Evolutionary conservation across 2,797 vertebrate genomes (phyloP).

Genomic region (Megaceryle alcyon): DNA sequence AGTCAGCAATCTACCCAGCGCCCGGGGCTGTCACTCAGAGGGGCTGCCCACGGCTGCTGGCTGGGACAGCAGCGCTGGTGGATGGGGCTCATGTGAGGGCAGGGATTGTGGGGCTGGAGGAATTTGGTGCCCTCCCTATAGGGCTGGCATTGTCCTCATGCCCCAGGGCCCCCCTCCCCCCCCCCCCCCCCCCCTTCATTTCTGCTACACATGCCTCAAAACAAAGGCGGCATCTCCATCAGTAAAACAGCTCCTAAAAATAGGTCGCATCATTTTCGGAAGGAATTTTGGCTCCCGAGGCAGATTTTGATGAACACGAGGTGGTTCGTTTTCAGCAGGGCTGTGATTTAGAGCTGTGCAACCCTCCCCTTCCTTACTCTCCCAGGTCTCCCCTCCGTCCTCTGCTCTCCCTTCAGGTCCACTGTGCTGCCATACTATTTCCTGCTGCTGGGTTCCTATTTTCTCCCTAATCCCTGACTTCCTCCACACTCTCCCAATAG

Average conservation of each 20-base stretch:
- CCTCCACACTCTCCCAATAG: constrained; percentile 43
- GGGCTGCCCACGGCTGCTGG: neutral
- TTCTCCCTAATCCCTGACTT: constrained; percentile 57
- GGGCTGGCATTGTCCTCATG: neutral
- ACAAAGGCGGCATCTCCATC: neutral
- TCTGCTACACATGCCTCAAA: neutral
- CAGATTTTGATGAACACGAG: neutral
- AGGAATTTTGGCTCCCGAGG: neutral
- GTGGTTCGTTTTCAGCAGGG: neutral
- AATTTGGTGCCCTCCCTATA: rapidly evolving
- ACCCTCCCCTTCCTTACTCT: neutral
- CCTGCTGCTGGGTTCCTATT: constrained; percentile 8
- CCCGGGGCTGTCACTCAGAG: neutral
- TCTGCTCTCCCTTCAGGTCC: neutral
- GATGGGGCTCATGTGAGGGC: neutral
- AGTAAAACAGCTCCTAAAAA: neutral
- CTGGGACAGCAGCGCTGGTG: neutral
- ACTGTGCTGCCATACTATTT: neutral
- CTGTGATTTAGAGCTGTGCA: neutral
- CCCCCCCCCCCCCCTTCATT: neutral
- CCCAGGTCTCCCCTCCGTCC: neutral
- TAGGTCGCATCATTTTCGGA: neutral
- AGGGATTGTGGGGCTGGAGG: neutral
- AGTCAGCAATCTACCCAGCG: neutral
- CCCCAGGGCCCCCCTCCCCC: neutral